Percentiles rank a stretch among this genome's conserved stretches.
These are phyloP conservation scores for Clupea harengus DNA, from an alignment of 2,113 vertebrate species.

Conservation along the genomic window DNA sequence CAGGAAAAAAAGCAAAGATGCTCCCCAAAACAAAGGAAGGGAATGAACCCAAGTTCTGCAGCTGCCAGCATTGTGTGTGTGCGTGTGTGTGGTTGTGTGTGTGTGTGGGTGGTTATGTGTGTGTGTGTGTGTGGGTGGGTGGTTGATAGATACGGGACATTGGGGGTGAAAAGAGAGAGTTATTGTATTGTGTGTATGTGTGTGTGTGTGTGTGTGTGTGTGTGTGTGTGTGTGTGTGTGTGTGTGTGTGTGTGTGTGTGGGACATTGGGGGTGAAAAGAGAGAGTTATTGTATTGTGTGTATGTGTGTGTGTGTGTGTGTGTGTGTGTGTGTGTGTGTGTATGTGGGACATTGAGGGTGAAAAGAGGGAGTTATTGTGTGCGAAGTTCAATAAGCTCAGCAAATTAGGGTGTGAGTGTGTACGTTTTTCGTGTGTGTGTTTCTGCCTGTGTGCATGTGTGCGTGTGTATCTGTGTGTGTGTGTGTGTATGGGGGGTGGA, in stretches of 20 bases:
- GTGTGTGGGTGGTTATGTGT: not conserved
- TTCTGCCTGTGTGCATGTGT: not conserved
- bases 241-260: constrained; percentile 1
- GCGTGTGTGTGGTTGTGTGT: not conserved
- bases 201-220: too few relatives aligned
- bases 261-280: too few relatives aligned
- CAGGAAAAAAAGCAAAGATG: constrained; percentile 36
- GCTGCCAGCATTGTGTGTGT: constrained; percentile 33
- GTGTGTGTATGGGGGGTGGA: not conserved
- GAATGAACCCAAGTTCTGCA: constrained; percentile 51
- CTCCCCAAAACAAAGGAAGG: constrained; percentile 23
- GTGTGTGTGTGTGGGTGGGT: not conserved
- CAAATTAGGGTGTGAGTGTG: constrained; percentile 43
- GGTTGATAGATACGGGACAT: constrained; percentile 1
- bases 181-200: constrained; percentile 54
- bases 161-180: constrained; percentile 31
- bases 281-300: too few relatives aligned
- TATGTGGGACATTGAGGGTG: constrained; percentile 26
- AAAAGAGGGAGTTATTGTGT: constrained; percentile 43
- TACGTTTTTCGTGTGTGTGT: not conserved
- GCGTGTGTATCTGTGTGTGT: not conserved
- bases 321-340: not conserved
- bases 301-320: not conserved
- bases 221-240: too few relatives aligned
- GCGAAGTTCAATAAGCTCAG: constrained; percentile 56